phyloP scores from a whole-genome alignment of 2,113 vertebrate species.

The Myrmecobius fasciatus region DNA sequence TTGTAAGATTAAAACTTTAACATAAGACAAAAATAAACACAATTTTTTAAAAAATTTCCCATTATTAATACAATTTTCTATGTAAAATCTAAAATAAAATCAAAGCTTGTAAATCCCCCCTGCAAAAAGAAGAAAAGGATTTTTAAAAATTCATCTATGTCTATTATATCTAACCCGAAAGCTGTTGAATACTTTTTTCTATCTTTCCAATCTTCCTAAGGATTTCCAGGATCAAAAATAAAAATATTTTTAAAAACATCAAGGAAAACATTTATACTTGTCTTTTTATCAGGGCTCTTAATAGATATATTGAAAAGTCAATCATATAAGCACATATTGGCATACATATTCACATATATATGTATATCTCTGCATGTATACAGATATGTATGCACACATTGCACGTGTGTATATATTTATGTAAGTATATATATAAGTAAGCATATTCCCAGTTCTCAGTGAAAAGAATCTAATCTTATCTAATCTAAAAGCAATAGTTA shows the following conservation, averaged over 20 bases:
- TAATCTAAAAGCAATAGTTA: not conserved
- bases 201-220: not conserved
- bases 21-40: no score
- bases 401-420: not conserved
- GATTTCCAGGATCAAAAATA: not conserved
- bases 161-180: not conserved
- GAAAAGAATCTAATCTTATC: not conserved
- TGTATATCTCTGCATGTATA: not conserved
- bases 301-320: not conserved
- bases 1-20: no score
- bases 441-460: not conserved
- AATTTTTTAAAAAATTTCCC: no score
- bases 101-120: not conserved
- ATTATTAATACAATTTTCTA: not conserved
- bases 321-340: not conserved
- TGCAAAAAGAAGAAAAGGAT: no score
- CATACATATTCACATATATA: not conserved
- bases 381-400: not conserved
- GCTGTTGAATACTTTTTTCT: not conserved
- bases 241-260: not conserved
- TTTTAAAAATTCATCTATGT: not conserved
- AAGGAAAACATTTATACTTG: not conserved
- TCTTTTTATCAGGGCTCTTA: not conserved
- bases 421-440: not conserved
- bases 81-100: not conserved